Evolutionary conservation across 2,113 vertebrate species (phyloP).

Genomic region (Ivindomyrus marchei): DNA sequence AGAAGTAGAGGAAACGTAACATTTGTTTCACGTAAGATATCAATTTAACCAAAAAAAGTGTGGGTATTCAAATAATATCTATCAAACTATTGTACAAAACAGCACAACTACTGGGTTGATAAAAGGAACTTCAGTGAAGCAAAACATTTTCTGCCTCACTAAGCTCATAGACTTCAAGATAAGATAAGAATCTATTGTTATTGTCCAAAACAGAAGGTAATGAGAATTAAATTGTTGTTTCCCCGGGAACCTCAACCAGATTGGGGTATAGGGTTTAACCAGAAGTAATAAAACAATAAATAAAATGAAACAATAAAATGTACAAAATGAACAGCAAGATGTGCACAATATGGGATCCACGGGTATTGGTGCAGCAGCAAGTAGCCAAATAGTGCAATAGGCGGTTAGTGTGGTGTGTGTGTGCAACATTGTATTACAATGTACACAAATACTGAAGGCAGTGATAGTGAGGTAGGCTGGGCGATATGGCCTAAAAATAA

Average conservation of each 20-base stretch:
- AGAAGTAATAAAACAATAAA: neutral
- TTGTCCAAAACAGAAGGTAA: neutral
- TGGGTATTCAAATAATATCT: neutral
- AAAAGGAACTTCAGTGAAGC: neutral
- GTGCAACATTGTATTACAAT: neutral
- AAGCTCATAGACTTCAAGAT: neutral
- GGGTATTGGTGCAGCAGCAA: neutral
- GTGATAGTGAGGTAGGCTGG: neutral
- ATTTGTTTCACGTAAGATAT: neutral
- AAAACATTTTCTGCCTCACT: neutral
- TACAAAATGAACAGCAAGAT: neutral
- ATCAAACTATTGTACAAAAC: neutral
- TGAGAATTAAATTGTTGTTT: neutral
- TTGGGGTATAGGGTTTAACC: neutral
- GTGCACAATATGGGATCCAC: neutral
- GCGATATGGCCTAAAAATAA: no score
- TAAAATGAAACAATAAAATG: neutral
- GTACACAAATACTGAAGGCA: neutral
- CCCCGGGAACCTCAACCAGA: neutral
- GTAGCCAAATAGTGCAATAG: neutral
- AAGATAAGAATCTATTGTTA: neutral
- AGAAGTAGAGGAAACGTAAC: neutral
- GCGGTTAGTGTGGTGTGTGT: neutral
- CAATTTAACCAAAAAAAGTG: neutral
- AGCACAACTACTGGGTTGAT: neutral